Base-by-base conservation (phyloP, 1,140 invertebrate genomes). In the Drosophila kohkoa region DNA sequence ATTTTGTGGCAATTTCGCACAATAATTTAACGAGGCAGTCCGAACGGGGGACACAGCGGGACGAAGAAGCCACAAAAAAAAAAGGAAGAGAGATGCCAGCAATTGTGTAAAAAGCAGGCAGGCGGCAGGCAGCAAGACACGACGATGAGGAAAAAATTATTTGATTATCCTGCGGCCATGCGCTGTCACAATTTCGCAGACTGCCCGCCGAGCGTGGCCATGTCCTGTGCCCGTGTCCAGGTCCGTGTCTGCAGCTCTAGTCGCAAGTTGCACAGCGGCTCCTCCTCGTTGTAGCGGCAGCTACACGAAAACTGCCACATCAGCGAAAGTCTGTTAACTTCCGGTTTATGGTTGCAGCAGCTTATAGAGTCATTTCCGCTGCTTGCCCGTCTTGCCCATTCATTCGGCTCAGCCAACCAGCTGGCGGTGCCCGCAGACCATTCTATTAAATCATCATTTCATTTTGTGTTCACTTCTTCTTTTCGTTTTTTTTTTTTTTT, bases 291-390 rank as follows among this genome's bases (percentile, higher is more conserved):
- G 70, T 46, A 62, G 64, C 43, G 46, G 58, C 60, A 59, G 60
- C 69, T 46, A 66, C 55, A 78, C 66, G 72, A 85, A 86, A 89
- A 90, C 75, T 89, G 85, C 85, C 78, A 90, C 85, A 89, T 89
- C 85, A 89, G 85, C 85, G 86, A 89, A 89, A 89, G 85, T 89
- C 85, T 89, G 85, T 89, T 89, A 89, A 89, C 85, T 89, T 89
- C 85, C 85, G 85, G 85, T 89, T 89, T 89, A 89, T 89, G 86
- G 85, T 89, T 85, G 86, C 85, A 89, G 85, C 86, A 89, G 85
- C 85, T 89, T 89, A 89, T 89, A 72, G 81, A 89, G 85, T 81
- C 86, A 89, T 89, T 89, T 89, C 85, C 85, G 85, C 76, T 60
- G 64, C 35, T 10, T 38, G 45, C 45, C 43, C 52, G 76, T 70